These are phyloP conservation scores for Papio anubis DNA, from an alignment of 2,113 vertebrate species.

Conservation along the genomic window DNA sequence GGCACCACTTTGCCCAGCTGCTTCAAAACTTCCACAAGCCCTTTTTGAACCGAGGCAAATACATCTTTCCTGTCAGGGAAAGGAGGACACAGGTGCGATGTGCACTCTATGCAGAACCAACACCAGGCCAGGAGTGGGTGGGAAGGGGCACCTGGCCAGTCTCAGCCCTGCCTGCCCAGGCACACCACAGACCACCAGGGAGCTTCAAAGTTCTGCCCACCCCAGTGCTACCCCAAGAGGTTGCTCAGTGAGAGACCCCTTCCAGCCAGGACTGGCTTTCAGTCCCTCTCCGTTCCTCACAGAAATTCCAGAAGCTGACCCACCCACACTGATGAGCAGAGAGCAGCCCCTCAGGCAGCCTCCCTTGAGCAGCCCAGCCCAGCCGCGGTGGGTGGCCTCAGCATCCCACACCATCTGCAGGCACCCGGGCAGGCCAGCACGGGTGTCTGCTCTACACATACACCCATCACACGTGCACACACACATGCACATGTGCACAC, in stretches of 20 bases:
- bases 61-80: accelerated
- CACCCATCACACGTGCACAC: not conserved
- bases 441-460: not conserved
- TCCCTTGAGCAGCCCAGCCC: not conserved
- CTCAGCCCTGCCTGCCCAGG: not conserved
- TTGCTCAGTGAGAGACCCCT: not conserved
- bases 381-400: not conserved
- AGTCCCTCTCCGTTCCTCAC: accelerated
- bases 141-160: accelerated
- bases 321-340: accelerated
- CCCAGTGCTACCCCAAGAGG: not conserved
- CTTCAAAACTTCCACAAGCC: not conserved
- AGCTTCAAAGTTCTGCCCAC: not conserved
- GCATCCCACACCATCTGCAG: not conserved
- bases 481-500: not conserved
- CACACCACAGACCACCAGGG: not conserved
- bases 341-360: accelerated
- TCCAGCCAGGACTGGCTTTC: not conserved
- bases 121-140: not conserved
- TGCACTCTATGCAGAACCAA: accelerated
- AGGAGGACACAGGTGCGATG: not conserved
- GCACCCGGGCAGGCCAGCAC: not conserved
- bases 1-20: accelerated
- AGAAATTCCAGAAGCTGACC: not conserved
- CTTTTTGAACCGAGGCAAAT: accelerated